These are phyloP conservation scores for Bombus turneri DNA, from an alignment of 1,140 invertebrate genomes.

Conservation along the genomic window DNA sequence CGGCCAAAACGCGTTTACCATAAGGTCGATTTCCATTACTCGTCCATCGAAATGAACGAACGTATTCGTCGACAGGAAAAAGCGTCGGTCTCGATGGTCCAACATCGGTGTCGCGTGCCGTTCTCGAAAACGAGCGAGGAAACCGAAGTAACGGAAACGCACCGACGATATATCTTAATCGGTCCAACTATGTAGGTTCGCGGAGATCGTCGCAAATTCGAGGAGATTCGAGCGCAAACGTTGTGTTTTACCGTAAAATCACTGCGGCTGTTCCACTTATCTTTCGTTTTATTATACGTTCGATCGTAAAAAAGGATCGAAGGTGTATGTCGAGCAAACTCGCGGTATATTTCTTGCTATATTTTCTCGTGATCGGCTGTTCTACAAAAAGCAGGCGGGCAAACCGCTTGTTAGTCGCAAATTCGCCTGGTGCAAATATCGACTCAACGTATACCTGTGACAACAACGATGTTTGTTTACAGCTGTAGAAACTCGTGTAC, in stretches of 20 bases:
- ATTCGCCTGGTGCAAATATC: too few species aligned
- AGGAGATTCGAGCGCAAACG: neutral
- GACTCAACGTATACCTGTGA: too few species aligned
- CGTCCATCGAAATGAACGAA: neutral
- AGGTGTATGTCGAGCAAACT: too few species aligned
- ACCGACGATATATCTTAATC: neutral
- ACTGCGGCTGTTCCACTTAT: neutral
- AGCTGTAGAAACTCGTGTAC: too few species aligned
- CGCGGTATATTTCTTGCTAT: too few species aligned
- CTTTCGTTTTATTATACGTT: conserved; percentile 2
- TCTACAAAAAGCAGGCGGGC: too few species aligned
- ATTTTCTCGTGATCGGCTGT: too few species aligned
- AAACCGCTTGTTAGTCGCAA: too few species aligned
- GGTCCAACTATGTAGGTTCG: neutral
- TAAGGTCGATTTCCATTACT: conserved; percentile 33
- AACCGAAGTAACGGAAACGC: neutral
- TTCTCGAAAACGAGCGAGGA: neutral
- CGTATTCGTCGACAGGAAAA: conserved; percentile 1
- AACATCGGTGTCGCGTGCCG: neutral
- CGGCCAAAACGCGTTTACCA: conserved; percentile 16
- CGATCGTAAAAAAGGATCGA: too few species aligned
- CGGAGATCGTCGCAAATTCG: too few species aligned
- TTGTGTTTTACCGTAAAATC: neutral
- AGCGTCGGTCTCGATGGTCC: neutral
- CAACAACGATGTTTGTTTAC: too few species aligned